Evolutionary conservation across 2,113 vertebrate species (phyloP), one percentile per base, ranked within the genome.

Genomic region (Sigmodon hispidus): DNA sequence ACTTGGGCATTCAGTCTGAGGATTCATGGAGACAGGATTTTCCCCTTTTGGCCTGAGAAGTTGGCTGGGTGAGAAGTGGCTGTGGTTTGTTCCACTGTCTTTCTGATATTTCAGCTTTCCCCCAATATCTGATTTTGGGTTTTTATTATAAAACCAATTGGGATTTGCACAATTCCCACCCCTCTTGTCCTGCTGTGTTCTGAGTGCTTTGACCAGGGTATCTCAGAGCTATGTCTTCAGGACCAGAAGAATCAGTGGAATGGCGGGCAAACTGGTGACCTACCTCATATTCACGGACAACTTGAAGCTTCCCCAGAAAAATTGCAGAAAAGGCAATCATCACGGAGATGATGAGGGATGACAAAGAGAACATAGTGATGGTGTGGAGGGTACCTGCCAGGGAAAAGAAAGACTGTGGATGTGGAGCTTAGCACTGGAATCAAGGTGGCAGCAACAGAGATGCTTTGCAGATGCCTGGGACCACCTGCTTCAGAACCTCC

Each of bases 341-440:
- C 4, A 99, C 95, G 93, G 99, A 99, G 95, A 97, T 94, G 19
- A 99, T 93, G 93, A 99, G 99, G 48, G 98, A 98, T 76, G 98
- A 97, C 1, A 99, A 98, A 63, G 99, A 99, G 95, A 99, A 99
- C 91, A 99, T 98, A 29, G 99, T 99, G 97, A 99, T 99, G 89
- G 98, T 98, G 86, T 99, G 99, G 15, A 98, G 48, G 5, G 98
- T 96, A 95, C 99, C 99, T 99, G 98, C 24, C 93, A 19, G 93
- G 91, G 76, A 97, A 84, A 97, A 81, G 97, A 65, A 80, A 40
- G 50, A 22, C 50, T 0, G 0, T 91, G 88, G 31, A 13, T 15
- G 3, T 2, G 31, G 36, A 3, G 48, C 69, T 67, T 2, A 43
- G 59, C 26, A 0, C 36, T 0, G 2, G n/a, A 34, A 43, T 45